Percentiles rank a stretch among this genome's conserved stretches.
phyloP scores from a whole-genome alignment of 2,113 vertebrate species.

The Seriola dumerili region DNA sequence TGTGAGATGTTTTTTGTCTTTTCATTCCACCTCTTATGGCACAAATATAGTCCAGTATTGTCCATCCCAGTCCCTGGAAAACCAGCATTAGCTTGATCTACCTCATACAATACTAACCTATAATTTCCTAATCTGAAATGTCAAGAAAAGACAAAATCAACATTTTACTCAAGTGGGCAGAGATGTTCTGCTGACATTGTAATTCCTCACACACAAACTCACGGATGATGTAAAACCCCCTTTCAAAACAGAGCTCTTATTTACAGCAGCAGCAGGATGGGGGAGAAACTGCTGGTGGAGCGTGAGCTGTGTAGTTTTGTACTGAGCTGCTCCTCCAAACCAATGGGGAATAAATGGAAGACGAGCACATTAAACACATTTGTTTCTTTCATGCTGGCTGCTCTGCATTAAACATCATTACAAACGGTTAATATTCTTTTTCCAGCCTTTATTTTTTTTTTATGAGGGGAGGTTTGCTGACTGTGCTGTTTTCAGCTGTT shows the following conservation, averaged over 20 bases:
- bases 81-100: background rate
- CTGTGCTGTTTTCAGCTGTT: slow-evolving; percentile 7
- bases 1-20: background rate
- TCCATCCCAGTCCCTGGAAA: background rate
- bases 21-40: too few species aligned
- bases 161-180: background rate
- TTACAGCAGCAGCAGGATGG: background rate
- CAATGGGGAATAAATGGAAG: slow-evolving; percentile 21
- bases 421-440: slow-evolving; percentile 34
- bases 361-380: slow-evolving; percentile 32
- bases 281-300: background rate
- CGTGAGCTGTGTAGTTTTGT: background rate
- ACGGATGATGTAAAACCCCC: background rate
- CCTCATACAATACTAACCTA: background rate
- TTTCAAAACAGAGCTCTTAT: background rate
- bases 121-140: background rate
- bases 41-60: background rate
- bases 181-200: background rate
- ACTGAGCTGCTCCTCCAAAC: background rate
- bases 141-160: background rate
- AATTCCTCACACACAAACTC: background rate
- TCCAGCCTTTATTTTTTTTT: slow-evolving; percentile 13
- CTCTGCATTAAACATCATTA: slow-evolving; percentile 39
- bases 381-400: slow-evolving; percentile 38
- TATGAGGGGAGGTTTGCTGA: slow-evolving; percentile 9